Conservation (phyloP, 2,888 invertebrate species). For the Lasioglossum calceatum region DNA sequence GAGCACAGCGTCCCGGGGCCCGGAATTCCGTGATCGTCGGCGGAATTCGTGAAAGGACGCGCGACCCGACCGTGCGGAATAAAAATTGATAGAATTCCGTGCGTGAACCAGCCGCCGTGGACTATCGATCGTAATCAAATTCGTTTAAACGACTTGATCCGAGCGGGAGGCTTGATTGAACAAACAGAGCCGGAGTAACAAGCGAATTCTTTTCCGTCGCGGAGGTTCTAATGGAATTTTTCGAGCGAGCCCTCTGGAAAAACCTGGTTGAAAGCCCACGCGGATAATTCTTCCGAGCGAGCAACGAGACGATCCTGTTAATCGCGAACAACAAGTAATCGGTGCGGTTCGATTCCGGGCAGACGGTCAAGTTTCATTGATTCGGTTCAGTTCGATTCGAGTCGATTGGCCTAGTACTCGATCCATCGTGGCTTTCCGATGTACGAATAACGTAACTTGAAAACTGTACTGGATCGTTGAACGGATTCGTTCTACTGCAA, state of each 20-base stretch:
- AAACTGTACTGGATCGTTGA: background rate
- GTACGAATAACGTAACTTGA: background rate
- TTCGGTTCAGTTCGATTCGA: background rate
- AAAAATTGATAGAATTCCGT: slow-evolving; percentile 35
- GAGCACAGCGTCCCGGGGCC: background rate
- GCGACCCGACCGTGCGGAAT: slow-evolving; percentile 25
- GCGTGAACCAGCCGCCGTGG: background rate
- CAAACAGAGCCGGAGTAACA: slow-evolving; percentile 34
- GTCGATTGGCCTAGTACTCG: background rate
- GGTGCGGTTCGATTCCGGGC: background rate
- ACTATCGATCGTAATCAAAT: slow-evolving; percentile 42
- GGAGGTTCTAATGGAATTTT: background rate
- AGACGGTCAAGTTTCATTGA: background rate
- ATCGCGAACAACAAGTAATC: background rate
- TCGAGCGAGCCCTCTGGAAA: background rate
- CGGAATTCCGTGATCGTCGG: background rate
- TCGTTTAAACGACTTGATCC: slow-evolving; percentile 47
- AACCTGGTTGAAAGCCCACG: background rate
- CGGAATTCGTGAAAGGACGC: background rate
- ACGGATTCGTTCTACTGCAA: background rate
- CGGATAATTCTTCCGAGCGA: background rate
- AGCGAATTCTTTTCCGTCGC: slow-evolving; percentile 32
- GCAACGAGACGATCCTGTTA: background rate
- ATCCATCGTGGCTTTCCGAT: background rate
- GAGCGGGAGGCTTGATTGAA: slow-evolving; percentile 28